Base-by-base conservation (phyloP, 2,113 vertebrate genomes). In the Ornithorhynchus anatinus region DNA sequence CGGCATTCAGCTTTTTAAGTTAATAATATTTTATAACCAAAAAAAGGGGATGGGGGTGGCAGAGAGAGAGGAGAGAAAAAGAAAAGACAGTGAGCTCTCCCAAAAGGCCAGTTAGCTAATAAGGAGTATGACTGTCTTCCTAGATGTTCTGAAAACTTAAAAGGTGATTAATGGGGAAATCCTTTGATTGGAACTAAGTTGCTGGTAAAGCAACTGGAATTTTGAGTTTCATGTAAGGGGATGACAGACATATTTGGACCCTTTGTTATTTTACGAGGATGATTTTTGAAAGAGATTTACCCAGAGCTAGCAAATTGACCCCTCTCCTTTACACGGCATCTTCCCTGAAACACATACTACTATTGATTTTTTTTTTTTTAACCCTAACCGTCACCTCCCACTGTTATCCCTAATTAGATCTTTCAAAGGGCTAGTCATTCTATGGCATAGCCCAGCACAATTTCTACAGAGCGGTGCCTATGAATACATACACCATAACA, bases 21-120 rank as follows among this genome's bases (percentile, higher is more conserved):
- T 86, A 80, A 76, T 84, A 81, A 84, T 84, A 85, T 80, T 91
- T 90, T 85, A 85, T 81, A 88, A 59, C 36, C 14, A 15, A 79
- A 74, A 76, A 61, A 17, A 45, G 50, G 12, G 1, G 14, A 42
- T 57, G 51, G 43, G 16, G 3, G 1, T 12, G 31, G 23, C 42
- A 75, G 52, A 23, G 45, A n/a, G 15, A 20, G 14, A 5, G 39
- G 13, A 45, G 17, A 33, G 31, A 64, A 59, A 51, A 43, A 42
- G 74, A 77, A 64, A 64, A 74, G 52, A 43, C 76, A 79, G 60
- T 50, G 80, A 76, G 72, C 57, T 68, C 53, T 85, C 73, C 66
- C 44, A 16, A 75, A 81, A 84, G 77, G 60, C 75, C 77, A 11
- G 70, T 80, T 70, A 77, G 64, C 70, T 87, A 63, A 69, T 69